Evolutionary conservation across 2,113 vertebrate genomes (phyloP).

Genomic region (Echinops telfairi): DNA sequence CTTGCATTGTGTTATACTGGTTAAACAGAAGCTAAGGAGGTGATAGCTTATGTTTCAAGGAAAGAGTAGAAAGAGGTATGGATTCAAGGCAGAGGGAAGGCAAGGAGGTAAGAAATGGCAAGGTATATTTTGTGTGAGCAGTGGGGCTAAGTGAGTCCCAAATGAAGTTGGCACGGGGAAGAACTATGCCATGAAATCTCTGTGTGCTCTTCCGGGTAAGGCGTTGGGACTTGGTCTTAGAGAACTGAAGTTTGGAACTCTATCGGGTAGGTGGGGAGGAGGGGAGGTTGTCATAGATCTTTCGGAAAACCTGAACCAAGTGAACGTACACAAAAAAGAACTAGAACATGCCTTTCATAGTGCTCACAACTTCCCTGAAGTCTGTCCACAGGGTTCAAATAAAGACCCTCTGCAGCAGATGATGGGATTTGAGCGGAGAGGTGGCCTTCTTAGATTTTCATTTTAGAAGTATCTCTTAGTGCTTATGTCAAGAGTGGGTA

Average conservation of each 20-base stretch:
- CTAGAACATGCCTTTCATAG: background rate
- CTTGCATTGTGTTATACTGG: background rate
- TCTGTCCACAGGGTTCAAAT: background rate
- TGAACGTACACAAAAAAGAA: background rate
- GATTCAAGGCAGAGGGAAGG: background rate
- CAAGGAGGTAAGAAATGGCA: background rate
- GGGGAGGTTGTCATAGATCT: background rate
- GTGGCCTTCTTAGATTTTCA: background rate
- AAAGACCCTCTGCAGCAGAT: background rate
- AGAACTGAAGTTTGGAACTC: background rate
- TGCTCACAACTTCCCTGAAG: background rate
- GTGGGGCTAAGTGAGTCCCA: background rate
- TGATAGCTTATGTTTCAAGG: background rate
- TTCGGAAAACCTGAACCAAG: slow-evolving; percentile 32
- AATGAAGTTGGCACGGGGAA: background rate
- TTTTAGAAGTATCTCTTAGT: background rate
- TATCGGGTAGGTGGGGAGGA: rapidly evolving
- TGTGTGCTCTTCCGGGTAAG: background rate
- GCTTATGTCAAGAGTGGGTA: background rate
- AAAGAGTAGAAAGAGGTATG: background rate
- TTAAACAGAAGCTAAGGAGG: background rate
- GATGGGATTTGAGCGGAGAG: background rate
- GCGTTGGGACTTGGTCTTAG: background rate
- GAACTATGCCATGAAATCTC: background rate
- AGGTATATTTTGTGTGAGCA: background rate